Conservation (phyloP, 2,888 invertebrate species). For the Agriopis marginaria region DNA sequence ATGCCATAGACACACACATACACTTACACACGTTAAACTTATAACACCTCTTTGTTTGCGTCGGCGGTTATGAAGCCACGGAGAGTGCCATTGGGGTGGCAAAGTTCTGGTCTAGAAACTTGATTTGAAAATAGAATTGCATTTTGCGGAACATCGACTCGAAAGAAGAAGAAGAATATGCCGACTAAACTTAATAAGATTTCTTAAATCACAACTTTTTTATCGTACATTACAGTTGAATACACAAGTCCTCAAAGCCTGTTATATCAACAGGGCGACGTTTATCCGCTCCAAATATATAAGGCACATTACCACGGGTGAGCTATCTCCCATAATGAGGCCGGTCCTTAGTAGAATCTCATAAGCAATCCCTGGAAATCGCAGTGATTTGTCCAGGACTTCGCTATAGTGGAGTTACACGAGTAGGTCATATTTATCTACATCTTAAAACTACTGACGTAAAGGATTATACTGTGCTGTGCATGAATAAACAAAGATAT, state of each 20-base stretch:
- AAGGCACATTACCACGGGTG: conserved; percentile 21
- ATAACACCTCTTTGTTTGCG: no score
- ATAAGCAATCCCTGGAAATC: conserved; percentile 24
- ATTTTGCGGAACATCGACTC: no score
- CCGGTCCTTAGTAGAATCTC: conserved; percentile 32
- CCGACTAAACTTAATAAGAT: no score
- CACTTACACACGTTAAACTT: no score
- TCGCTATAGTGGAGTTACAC: neutral
- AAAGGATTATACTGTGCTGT: no score
- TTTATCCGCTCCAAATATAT: conserved; percentile 20
- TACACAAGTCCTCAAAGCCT: conserved; percentile 9
- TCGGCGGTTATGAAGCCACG: no score
- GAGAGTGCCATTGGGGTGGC: no score
- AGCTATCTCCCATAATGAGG: conserved; percentile 28
- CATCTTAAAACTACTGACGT: neutral
- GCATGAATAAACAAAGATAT: no score
- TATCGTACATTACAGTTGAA: neutral
- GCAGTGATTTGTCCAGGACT: conserved; percentile 19
- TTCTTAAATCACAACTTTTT: neutral
- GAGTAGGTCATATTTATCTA: neutral
- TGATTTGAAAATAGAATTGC: no score
- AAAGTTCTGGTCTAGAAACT: no score
- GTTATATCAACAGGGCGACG: conserved; percentile 16
- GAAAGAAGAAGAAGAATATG: no score
- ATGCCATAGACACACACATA: no score